Conservation (phyloP, 2,888 invertebrate species). For the Eudemis profundana region DNA sequence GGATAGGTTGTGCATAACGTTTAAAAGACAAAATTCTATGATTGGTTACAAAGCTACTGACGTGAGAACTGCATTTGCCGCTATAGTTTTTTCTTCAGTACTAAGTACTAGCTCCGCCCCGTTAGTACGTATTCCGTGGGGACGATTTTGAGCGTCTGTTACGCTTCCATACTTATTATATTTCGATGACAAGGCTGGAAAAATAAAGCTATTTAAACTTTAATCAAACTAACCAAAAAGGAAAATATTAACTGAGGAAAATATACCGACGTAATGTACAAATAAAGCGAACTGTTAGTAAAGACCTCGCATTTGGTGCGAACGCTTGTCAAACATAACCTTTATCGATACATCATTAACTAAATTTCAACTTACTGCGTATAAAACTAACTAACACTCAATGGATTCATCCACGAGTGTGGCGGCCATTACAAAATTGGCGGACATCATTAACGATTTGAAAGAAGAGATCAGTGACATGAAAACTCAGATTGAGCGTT, state of each 20-base stretch:
- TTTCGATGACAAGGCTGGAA: too few species aligned
- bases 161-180: too few species aligned
- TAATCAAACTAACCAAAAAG: constrained; percentile 6
- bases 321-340: constrained; percentile 3
- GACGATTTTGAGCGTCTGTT: too few species aligned
- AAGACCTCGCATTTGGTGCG: not conserved
- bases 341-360: not conserved
- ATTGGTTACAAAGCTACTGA: too few species aligned
- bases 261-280: not conserved
- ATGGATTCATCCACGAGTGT: not conserved
- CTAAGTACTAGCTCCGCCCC: too few species aligned
- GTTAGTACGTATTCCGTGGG: too few species aligned
- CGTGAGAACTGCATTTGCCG: too few species aligned
- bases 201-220: too few species aligned
- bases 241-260: not conserved
- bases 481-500: constrained; percentile 1
- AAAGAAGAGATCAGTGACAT: constrained; percentile 10
- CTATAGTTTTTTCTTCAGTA: too few species aligned
- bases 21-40: too few species aligned
- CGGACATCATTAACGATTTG: not conserved
- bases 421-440: not conserved
- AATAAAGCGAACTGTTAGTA: not conserved
- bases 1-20: too few species aligned
- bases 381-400: not conserved
- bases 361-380: too few species aligned